Evolutionary conservation across 2,797 vertebrate species (phyloP).

Genomic region (Gymnoscopelus microlampas): DNA sequence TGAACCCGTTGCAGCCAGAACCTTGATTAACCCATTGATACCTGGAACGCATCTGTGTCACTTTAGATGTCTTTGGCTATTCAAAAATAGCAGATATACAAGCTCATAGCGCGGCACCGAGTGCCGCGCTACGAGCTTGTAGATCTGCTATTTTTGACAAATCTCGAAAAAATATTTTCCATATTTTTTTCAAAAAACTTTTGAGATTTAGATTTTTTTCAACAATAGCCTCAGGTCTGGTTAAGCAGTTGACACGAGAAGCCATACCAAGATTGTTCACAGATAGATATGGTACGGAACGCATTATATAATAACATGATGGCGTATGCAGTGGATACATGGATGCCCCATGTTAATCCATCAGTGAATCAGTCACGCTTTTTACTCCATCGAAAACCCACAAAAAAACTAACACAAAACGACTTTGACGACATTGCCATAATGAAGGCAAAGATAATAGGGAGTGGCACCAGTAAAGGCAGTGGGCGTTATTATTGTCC

Average conservation of each 20-base stretch:
- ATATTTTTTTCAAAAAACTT: too few relatives aligned
- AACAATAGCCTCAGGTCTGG: too few relatives aligned
- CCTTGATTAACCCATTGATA: too few relatives aligned
- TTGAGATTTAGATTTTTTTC: too few relatives aligned
- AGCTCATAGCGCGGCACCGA: too few relatives aligned
- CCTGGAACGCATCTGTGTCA: too few relatives aligned
- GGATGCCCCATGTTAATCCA: constrained; percentile 42
- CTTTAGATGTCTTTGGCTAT: too few relatives aligned
- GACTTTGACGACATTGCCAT: constrained; percentile 58
- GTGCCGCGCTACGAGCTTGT: too few relatives aligned
- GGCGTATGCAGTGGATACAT: constrained; percentile 28
- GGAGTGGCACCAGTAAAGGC: constrained; percentile 56
- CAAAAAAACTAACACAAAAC: constrained; percentile 41
- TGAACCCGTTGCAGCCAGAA: background rate
- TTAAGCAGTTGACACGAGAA: constrained; percentile 10
- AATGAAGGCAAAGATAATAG: constrained; percentile 63
- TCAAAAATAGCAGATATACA: too few relatives aligned
- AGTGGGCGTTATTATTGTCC: constrained; percentile 63
- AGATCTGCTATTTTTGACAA: too few relatives aligned
- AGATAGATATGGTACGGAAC: background rate
- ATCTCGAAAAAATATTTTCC: too few relatives aligned
- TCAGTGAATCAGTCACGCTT: constrained; percentile 45
- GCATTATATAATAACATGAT: background rate
- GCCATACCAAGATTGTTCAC: constrained; percentile 14
- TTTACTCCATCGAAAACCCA: constrained; percentile 1